A percentile compares a stretch with the other conserved stretches of the same genome.
phyloP scores from a whole-genome alignment of 23 tunicate genomes.

The Corella eumyota region DNA sequence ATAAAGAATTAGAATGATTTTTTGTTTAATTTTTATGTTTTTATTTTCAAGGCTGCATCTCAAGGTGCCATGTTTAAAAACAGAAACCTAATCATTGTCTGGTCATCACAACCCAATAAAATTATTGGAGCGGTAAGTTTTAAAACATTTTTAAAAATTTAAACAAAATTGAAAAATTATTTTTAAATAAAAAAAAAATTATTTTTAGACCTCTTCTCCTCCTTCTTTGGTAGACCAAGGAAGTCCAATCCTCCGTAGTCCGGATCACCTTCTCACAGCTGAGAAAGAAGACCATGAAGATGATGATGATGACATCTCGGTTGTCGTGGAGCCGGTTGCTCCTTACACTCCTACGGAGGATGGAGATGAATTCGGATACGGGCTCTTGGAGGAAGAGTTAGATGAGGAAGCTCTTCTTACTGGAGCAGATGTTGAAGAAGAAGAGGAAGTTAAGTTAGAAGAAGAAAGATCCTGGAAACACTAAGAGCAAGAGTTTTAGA shows the following conservation, averaged over 20 bases:
- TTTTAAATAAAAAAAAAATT: too few species aligned
- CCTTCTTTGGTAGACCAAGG: neutral
- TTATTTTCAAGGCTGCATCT: slow-evolving; percentile 30
- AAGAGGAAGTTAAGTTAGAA: slow-evolving; percentile 30
- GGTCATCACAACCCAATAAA: slow-evolving; percentile 30
- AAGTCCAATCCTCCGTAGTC: neutral
- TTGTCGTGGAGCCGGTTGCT: slow-evolving; percentile 43
- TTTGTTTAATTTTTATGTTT: neutral
- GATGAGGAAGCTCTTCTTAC: slow-evolving; percentile 86
- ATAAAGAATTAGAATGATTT: too few species aligned
- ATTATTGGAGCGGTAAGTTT: slow-evolving; percentile 9
- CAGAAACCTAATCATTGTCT: slow-evolving; percentile 37
- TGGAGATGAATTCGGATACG: slow-evolving; percentile 51
- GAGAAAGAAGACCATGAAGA: slow-evolving; percentile 63
- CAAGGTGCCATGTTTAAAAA: slow-evolving; percentile 51
- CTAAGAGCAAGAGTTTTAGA: slow-evolving; percentile 2
- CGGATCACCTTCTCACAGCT: neutral
- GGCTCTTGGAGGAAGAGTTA: slow-evolving; percentile 50
- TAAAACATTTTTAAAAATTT: neutral
- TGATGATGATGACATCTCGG: slow-evolving; percentile 44
- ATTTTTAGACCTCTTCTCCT: neutral
- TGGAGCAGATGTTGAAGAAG: slow-evolving; percentile 68
- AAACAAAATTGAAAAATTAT: neutral
- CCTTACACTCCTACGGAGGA: slow-evolving; percentile 34
- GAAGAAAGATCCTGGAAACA: slow-evolving; percentile 61